Evolutionary conservation across 2,888 invertebrate genomes (phyloP).

Genomic region (Scaeva pyrastri): DNA sequence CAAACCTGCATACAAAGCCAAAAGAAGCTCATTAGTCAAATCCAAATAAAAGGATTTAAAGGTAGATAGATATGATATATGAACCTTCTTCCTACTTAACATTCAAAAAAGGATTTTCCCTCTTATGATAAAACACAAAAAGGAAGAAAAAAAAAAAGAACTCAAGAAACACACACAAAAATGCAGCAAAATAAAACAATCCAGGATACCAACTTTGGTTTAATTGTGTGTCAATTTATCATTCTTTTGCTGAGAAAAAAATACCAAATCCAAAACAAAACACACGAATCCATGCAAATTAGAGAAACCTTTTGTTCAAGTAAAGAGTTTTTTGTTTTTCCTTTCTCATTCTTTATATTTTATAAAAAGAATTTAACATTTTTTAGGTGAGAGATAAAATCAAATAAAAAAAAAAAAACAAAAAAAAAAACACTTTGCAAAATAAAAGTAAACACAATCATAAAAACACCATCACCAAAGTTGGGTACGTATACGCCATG

Average conservation of each 20-base stretch:
- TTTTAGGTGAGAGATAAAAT: background rate
- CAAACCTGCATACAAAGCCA: too few species aligned
- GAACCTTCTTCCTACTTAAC: background rate
- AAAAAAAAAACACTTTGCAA: background rate
- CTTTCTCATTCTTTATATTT: background rate
- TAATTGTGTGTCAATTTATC: conserved; percentile 30
- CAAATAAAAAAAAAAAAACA: background rate
- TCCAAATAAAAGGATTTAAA: background rate
- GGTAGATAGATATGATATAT: background rate
- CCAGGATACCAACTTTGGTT: conserved; percentile 12
- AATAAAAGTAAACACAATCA: conserved; percentile 14
- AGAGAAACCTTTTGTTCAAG: background rate
- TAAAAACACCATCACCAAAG: conserved; percentile 22
- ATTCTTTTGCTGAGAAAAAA: background rate
- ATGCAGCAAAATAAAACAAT: conserved; percentile 15
- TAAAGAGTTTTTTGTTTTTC: background rate
- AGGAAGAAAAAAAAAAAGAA: background rate
- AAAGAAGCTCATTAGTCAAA: conserved; percentile 25
- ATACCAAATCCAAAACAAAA: background rate
- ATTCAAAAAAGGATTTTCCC: conserved; percentile 1
- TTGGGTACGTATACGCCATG: background rate
- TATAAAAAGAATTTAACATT: too few species aligned
- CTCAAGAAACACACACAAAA: background rate
- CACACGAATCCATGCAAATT: conserved; percentile 4
- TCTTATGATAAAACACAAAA: background rate